phyloP scores from a whole-genome alignment of 2,888 invertebrate genomes.

The Thereva unica region DNA sequence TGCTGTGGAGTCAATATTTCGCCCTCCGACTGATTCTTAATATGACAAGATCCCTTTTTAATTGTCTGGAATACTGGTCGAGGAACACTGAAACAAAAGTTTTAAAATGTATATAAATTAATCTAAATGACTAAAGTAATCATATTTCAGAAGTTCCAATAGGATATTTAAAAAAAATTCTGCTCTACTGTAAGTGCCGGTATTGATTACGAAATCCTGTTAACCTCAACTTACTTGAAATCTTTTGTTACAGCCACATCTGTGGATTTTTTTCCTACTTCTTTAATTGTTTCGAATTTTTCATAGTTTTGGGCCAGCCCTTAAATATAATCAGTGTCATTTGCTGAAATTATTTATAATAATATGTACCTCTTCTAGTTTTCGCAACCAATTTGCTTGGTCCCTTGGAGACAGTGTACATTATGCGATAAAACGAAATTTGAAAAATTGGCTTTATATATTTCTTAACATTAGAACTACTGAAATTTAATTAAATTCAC shows the following conservation, averaged over 20 bases:
- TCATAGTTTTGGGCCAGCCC: slow-evolving; percentile 82
- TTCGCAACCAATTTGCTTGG: slow-evolving; percentile 88
- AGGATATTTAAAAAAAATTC: neutral
- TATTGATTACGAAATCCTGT: slow-evolving; percentile 43
- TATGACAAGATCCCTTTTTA: slow-evolving; percentile 58
- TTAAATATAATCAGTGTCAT: slow-evolving; percentile 50
- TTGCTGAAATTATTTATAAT: no score
- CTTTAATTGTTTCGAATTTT: slow-evolving; percentile 74
- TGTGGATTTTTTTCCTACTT: slow-evolving; percentile 69
- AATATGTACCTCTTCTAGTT: slow-evolving; percentile 71
- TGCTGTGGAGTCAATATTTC: slow-evolving; percentile 76
- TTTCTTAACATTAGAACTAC: slow-evolving; percentile 5
- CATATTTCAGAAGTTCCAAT: neutral
- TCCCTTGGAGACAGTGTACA: slow-evolving; percentile 87
- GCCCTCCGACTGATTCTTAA: slow-evolving; percentile 54
- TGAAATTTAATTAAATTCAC: no score
- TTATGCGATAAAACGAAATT: slow-evolving; percentile 56
- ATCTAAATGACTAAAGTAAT: neutral
- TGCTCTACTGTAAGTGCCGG: slow-evolving; percentile 6
- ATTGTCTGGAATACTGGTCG: slow-evolving; percentile 75
- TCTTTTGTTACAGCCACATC: slow-evolving; percentile 68
- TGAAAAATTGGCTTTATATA: slow-evolving; percentile 5
- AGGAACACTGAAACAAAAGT: slow-evolving; percentile 67
- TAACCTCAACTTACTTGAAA: slow-evolving; percentile 62
- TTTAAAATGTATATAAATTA: neutral